Base-by-base conservation (phyloP, 2,888 invertebrate species). In the Eurytoma californica region DNA sequence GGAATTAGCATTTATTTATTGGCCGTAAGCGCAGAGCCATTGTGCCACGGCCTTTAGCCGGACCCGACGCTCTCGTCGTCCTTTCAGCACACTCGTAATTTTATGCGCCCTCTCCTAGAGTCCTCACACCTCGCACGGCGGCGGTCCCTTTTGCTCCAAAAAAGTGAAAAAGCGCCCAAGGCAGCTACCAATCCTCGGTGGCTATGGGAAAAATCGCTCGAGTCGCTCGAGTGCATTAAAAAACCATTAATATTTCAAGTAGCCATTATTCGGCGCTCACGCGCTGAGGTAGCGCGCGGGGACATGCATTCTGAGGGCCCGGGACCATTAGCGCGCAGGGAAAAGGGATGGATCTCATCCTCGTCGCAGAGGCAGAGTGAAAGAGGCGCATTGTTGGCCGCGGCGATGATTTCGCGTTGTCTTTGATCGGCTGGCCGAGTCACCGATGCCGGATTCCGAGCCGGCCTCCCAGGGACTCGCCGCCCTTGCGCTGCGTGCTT, bases 371-470 rank as follows among this genome's bases (percentile, higher is more conserved):
- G 24, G 47, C n/a, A 53, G 28, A 18, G 51, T 65, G 77, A 79
- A 78, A 68, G 80, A 66, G 58, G 65, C 49, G 68, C 77, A 74
- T 81, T 79, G 75, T 70, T 18, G 14, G 55, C n/a, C 16, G 49
- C 58, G 67, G 82, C 83, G 83, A 84, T 84, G 85, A 84, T 83
- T 84, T 80, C 78, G 82, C 84, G 83, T 84, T 86, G 86, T 86
- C 86, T 86, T 85, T 86, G 84, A 84, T 83, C 82, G 78, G 63
- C 65, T 70, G 76, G 63, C 73, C 77, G 74, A 79, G 63, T 78
- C 72, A 80, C 63, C 75, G 82, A 77, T 77, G 75, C 82, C 82
- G 83, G 81, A 77, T 70, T 76, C 74, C 66, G 28, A 49, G 16
- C 75, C 73, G 74, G 82, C 79, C 81, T 81, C 81, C 83, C 80